These are phyloP conservation scores for Neomonachus schauinslandi DNA, from an alignment of 2,113 vertebrate species.

Conservation along the genomic window DNA sequence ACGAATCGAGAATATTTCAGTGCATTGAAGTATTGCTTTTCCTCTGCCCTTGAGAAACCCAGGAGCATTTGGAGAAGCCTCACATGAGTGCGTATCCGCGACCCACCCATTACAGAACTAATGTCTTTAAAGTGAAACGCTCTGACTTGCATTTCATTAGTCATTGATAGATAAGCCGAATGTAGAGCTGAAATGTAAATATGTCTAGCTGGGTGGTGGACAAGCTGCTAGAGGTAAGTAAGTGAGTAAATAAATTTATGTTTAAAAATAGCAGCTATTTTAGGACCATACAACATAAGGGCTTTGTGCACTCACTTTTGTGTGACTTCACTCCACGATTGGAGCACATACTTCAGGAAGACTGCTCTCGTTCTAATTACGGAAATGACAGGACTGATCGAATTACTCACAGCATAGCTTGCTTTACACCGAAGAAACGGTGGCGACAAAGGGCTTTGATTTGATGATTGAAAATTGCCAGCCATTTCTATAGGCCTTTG, in stretches of 20 bases:
- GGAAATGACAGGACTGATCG: slow-evolving; percentile 73
- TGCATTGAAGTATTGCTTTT: background rate
- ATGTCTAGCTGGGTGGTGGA: background rate
- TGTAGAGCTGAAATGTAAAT: background rate
- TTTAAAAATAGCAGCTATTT: slow-evolving; percentile 27
- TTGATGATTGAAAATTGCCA: slow-evolving; percentile 44
- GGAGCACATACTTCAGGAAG: slow-evolving; percentile 41
- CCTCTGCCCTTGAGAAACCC: background rate
- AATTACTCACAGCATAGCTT: slow-evolving; percentile 58
- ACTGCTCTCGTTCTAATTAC: slow-evolving; percentile 63
- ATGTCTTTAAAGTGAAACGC: slow-evolving; percentile 57
- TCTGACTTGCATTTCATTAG: slow-evolving; percentile 60
- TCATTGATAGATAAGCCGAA: slow-evolving; percentile 45
- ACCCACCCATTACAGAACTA: slow-evolving; percentile 40
- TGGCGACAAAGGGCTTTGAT: slow-evolving; percentile 64
- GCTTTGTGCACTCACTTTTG: slow-evolving; percentile 45
- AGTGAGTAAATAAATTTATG: background rate
- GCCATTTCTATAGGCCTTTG: background rate
- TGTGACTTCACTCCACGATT: slow-evolving; percentile 73
- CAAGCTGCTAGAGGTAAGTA: slow-evolving; percentile 20
- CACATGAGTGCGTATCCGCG: background rate
- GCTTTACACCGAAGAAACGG: slow-evolving; percentile 3
- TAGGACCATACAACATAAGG: background rate
- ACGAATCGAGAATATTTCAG: background rate
- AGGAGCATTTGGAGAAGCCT: background rate